Percentiles rank a stretch among this genome's conserved stretches.
Conservation (phyloP, 2,888 invertebrate genomes). For the Hirtodrosophila trivittata region DNA sequence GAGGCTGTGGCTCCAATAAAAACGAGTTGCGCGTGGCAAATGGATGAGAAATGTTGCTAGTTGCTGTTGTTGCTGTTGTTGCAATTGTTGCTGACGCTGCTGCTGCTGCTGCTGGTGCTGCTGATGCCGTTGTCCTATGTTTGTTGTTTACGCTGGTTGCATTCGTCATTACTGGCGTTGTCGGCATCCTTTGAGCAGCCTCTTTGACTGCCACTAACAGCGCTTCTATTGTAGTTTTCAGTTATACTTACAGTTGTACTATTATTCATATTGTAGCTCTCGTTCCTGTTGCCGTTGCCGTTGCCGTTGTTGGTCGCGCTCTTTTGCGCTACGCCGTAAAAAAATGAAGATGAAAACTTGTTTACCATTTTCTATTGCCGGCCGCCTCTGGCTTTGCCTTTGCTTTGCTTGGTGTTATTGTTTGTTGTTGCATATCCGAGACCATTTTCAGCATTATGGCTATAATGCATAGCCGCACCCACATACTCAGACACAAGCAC, state of each 20-base stretch:
- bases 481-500: slow-evolving; percentile 13
- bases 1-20: slow-evolving; percentile 10
- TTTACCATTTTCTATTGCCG: slow-evolving; percentile 64
- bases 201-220: slow-evolving; percentile 65
- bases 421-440: slow-evolving; percentile 64
- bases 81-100: slow-evolving; percentile 17
- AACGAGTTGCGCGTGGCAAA: slow-evolving; percentile 19
- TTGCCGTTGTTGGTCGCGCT: slow-evolving; percentile 40
- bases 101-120: slow-evolving; percentile 11
- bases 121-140: slow-evolving; percentile 30
- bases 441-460: slow-evolving; percentile 66
- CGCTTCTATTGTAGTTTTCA: slow-evolving; percentile 13
- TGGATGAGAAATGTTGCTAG: slow-evolving; percentile 59
- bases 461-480: slow-evolving; percentile 42
- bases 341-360: slow-evolving; percentile 64
- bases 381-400: slow-evolving; percentile 54
- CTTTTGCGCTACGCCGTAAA: slow-evolving; percentile 22
- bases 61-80: slow-evolving; percentile 28
- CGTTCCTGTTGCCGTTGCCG: slow-evolving; percentile 1
- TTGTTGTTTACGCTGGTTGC: slow-evolving; percentile 56
- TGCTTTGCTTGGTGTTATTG: slow-evolving; percentile 57
- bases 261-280: slow-evolving; percentile 5
- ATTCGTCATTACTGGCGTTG: slow-evolving; percentile 47
- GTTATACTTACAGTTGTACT: slow-evolving; percentile 20
- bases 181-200: slow-evolving; percentile 64